These are phyloP conservation scores for Laticauda laticaudata DNA, from an alignment of 2,113 vertebrate genomes.

Conservation along the genomic window DNA sequence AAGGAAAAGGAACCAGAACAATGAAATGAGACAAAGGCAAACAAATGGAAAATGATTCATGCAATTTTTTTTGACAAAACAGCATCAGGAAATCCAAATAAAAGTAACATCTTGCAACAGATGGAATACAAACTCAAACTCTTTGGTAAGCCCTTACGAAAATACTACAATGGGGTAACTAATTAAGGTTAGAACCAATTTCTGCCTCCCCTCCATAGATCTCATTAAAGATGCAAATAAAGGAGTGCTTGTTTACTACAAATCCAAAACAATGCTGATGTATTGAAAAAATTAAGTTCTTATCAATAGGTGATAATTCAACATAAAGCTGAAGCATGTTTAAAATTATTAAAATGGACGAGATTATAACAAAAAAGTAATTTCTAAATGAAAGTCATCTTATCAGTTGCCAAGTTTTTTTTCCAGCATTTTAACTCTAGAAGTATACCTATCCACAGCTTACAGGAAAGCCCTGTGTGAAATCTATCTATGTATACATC, in stretches of 20 bases:
- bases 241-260: conserved; percentile 47
- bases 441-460: neutral
- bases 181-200: conserved; percentile 71
- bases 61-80: conserved; percentile 68
- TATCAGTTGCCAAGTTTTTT: neutral
- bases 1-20: conserved; percentile 72
- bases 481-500: neutral
- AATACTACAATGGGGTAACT: conserved; percentile 66
- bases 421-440: neutral
- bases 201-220: conserved; percentile 48
- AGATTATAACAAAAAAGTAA: neutral
- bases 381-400: conserved; percentile 54
- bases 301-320: conserved; percentile 38
- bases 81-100: conserved; percentile 74
- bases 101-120: conserved; percentile 74
- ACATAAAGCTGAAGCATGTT: conserved; percentile 9
- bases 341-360: neutral
- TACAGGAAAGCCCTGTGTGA: neutral
- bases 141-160: conserved; percentile 50
- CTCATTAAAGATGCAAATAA: conserved; percentile 54
- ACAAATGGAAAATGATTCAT: conserved; percentile 71
- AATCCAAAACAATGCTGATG: conserved; percentile 24
- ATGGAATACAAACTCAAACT: conserved; percentile 68
- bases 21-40: conserved; percentile 65
- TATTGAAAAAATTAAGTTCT: conserved; percentile 29